These are phyloP conservation scores for Strongylocentrotus purpuratus DNA, from an alignment of 35 echinoderm and acorn worm species.

Conservation along the genomic window DNA sequence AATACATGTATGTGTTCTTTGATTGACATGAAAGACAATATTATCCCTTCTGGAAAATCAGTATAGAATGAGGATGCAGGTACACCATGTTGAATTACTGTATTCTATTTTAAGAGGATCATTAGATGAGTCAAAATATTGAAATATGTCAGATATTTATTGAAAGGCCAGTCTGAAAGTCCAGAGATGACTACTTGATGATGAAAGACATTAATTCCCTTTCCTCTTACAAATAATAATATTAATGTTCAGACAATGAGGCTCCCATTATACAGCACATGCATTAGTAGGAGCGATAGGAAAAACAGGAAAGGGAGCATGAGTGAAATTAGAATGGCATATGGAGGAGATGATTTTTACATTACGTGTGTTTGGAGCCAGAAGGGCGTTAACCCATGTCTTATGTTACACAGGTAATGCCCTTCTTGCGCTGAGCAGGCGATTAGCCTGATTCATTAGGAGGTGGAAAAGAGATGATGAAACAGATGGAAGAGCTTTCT, in stretches of 20 bases:
- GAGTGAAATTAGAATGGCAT: slow-evolving; percentile 3
- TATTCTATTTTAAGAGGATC: too few species aligned
- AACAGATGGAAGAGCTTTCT: neutral
- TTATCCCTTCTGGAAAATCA: neutral
- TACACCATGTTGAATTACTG: neutral
- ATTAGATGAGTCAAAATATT: neutral
- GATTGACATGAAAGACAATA: neutral
- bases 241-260: neutral
- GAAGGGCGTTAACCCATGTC: too few species aligned
- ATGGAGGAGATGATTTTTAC: slow-evolving; percentile 11
- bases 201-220: neutral
- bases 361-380: neutral
- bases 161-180: neutral
- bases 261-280: neutral
- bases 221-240: neutral
- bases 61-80: neutral
- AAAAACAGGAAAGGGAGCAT: neutral
- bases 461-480: slow-evolving; percentile 17
- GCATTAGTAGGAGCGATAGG: neutral
- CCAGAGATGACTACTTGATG: neutral
- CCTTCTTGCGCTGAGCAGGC: too few species aligned
- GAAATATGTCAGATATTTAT: neutral
- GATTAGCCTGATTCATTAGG: slow-evolving; percentile 12
- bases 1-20: too few species aligned
- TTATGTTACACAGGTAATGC: too few species aligned